These are phyloP conservation scores for Mellilla xanthometata DNA, from an alignment of 2,888 invertebrate genomes.

Conservation along the genomic window DNA sequence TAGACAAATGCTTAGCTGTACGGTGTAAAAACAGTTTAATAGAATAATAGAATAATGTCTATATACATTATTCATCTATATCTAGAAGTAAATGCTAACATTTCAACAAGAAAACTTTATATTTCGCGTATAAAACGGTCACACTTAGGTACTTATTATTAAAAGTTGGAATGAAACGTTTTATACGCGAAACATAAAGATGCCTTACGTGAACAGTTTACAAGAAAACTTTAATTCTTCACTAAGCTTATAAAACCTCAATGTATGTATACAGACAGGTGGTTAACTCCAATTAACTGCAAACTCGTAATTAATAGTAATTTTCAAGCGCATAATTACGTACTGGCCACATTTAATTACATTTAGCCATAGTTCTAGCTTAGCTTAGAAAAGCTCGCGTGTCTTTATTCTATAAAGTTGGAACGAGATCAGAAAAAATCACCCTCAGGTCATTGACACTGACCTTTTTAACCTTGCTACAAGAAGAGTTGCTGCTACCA, in stretches of 20 bases:
- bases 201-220: too few species aligned
- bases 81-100: too few species aligned
- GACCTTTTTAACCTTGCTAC: conserved; percentile 68
- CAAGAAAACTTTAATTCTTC: not conserved
- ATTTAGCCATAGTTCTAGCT: conserved; percentile 9
- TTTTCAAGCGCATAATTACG: conserved; percentile 31
- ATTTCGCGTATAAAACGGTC: too few species aligned
- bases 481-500: conserved; percentile 55
- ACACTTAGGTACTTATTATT: too few species aligned
- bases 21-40: too few species aligned
- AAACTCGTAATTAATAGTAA: conserved; percentile 25
- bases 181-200: too few species aligned
- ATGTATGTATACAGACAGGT: conserved; percentile 14
- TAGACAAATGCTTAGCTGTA: too few species aligned
- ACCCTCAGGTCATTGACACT: conserved; percentile 59
- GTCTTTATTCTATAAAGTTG: conserved; percentile 45
- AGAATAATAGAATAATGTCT: too few species aligned
- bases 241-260: not conserved
- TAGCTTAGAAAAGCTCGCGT: conserved; percentile 45
- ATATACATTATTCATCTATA: too few species aligned
- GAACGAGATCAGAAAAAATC: conserved; percentile 44
- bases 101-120: too few species aligned
- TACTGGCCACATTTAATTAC: conserved; percentile 15
- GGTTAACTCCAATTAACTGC: conserved; percentile 22
- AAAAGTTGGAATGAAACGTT: too few species aligned